Conservation (phyloP, 2,888 invertebrate species). For the Drosophila rubida region DNA sequence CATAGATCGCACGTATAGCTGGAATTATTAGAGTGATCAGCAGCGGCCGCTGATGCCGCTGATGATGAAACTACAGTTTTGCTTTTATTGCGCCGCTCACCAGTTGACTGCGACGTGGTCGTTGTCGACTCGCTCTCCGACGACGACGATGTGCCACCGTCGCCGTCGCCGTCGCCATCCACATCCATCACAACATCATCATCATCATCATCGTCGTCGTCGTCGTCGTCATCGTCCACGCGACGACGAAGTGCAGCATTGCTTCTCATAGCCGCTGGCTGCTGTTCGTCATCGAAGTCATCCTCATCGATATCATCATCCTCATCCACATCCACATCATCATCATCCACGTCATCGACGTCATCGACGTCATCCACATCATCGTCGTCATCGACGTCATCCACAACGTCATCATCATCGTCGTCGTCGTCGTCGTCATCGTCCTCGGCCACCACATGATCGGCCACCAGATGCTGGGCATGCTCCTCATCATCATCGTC, state of each 20-base stretch:
- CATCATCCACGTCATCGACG: slow-evolving; percentile 29
- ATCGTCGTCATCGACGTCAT: slow-evolving; percentile 46
- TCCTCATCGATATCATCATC: slow-evolving; percentile 50
- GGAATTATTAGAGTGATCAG: slow-evolving; percentile 68
- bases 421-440: slow-evolving; percentile 58
- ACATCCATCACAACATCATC: slow-evolving; percentile 36
- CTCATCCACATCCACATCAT: slow-evolving; percentile 45
- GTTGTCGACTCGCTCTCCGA: slow-evolving; percentile 64
- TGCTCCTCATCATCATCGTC: slow-evolving; percentile 46
- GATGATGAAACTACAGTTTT: slow-evolving; percentile 47
- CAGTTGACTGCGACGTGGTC: slow-evolving; percentile 65
- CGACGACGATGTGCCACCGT: slow-evolving; percentile 52
- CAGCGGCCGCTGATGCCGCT: slow-evolving; percentile 49
- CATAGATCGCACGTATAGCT: slow-evolving; percentile 84
- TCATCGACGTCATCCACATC: slow-evolving; percentile 50
- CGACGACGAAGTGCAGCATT: neutral
- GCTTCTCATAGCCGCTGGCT: slow-evolving; percentile 10
- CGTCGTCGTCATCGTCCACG: slow-evolving; percentile 11
- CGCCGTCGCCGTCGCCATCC: slow-evolving; percentile 39
- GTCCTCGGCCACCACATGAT: slow-evolving; percentile 58
- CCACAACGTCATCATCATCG: slow-evolving; percentile 48
- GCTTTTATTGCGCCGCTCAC: slow-evolving; percentile 65
- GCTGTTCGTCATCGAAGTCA: slow-evolving; percentile 35
- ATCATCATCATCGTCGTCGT: slow-evolving; percentile 49
- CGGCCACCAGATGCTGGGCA: neutral